Evolutionary conservation across 2,113 vertebrate species (phyloP), one percentile per base, ranked within the genome.

Genomic region (Platichthys flesus): DNA sequence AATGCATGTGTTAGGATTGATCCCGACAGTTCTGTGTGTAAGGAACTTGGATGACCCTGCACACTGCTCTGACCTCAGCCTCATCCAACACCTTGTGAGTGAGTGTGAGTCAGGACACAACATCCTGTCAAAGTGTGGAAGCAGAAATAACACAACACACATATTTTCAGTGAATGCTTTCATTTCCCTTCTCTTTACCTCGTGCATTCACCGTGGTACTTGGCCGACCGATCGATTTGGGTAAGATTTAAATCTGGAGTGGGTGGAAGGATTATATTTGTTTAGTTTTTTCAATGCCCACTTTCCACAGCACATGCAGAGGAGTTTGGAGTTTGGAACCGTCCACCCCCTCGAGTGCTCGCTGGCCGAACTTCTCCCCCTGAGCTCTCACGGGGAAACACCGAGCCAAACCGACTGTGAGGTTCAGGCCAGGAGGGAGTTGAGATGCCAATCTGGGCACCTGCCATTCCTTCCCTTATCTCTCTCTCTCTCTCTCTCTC

Each of bases 391-490:
- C 62, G 28, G 24, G 54, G 31, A 35, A 40, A 42, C 56, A 66
- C 28, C 20, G 28, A 24, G 18, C 69, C 61, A 81, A 40, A 66
- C 18, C 28, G 14, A 45, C 35, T 67, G 18, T 58, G 67, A 82
- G 31, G 67, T 56, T 67, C 60, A 64, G 62, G 59, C 67, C 65
- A 71, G 42, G 24, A 64, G 56, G 47, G 37, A 54, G 63, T 10
- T 9, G 42, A 0, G 56, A 45, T 51, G 72, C 68, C 72, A 77
- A 74, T 49, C 59, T 63, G 67, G 68, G 35, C 23, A 0, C 14
- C 71, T 66, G 63, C 49, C 58, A 76, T 47, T 42, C 9, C 40
- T 13, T 12, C 9, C 40, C 40, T 40, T 10, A 49, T 61, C 24
- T 24, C 24, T 24, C 24, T 24, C 24, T 24, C 24, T 24, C 21